These are phyloP conservation scores for Cephalopterus ornatus DNA, from an alignment of 2,113 vertebrate genomes.

Conservation along the genomic window DNA sequence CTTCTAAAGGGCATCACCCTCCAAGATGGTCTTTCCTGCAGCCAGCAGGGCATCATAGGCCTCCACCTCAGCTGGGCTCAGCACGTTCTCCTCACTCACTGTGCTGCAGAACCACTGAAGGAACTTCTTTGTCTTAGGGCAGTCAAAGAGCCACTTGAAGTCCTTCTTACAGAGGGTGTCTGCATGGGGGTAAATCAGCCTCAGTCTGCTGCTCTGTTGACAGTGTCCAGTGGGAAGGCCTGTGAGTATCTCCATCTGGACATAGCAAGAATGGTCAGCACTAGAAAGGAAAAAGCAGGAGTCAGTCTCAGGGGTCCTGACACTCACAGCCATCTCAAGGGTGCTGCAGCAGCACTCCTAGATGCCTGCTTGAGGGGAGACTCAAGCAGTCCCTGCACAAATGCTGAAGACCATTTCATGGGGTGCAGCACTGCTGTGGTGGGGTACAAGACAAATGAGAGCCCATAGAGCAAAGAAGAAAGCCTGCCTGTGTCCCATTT, in stretches of 20 bases:
- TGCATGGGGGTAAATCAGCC: not conserved
- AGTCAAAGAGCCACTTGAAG: slow-evolving; percentile 55
- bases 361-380: not conserved
- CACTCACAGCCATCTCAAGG: not conserved
- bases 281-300: not conserved
- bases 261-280: not conserved
- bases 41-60: not conserved
- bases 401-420: not conserved
- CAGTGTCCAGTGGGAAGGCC: not conserved
- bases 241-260: not conserved
- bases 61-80: slow-evolving; percentile 27
- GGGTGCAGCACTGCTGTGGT: not conserved
- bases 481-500: not conserved
- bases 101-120: slow-evolving; percentile 31
- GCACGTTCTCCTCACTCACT: not conserved
- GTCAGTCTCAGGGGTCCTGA: not conserved
- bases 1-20: not conserved
- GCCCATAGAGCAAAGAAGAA: not conserved
- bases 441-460: not conserved
- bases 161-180: not conserved
- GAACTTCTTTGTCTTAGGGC: slow-evolving; percentile 17
- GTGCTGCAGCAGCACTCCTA: not conserved
- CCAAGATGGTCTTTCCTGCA: slow-evolving; percentile 47
- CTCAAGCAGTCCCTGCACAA: not conserved
- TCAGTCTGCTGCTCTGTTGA: not conserved